These are phyloP conservation scores for Drosophila prolongata DNA, from an alignment of 2,888 invertebrate genomes.

Conservation along the genomic window DNA sequence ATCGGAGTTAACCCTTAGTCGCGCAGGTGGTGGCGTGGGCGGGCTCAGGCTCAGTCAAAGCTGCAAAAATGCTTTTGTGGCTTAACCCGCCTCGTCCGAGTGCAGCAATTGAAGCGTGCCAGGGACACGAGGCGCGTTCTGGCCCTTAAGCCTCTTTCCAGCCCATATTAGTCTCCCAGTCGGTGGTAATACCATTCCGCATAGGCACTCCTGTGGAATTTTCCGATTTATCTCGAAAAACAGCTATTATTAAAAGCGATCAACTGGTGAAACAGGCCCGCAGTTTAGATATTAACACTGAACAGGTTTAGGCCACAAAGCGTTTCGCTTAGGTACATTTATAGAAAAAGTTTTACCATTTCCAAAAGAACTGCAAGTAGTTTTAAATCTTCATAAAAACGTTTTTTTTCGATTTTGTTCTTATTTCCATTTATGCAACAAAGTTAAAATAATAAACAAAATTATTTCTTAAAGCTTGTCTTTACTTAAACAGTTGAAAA, in stretches of 20 bases:
- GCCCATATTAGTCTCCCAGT: neutral
- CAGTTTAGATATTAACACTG: neutral
- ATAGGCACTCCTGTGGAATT: conserved; percentile 7
- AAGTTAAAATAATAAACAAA: too few species aligned
- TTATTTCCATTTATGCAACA: too few species aligned
- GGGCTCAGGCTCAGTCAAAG: conserved; percentile 28
- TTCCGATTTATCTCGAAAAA: neutral
- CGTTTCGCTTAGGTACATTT: neutral
- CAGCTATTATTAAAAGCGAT: too few species aligned
- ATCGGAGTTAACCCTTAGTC: conserved; percentile 47
- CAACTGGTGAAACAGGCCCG: neutral
- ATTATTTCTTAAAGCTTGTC: too few species aligned
- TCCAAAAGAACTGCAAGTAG: too few species aligned
- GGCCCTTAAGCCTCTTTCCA: neutral
- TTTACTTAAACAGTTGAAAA: too few species aligned
- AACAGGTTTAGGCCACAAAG: neutral
- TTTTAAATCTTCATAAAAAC: too few species aligned
- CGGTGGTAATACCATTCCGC: conserved; percentile 3
- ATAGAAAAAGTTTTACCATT: too few species aligned
- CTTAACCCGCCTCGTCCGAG: conserved; percentile 42
- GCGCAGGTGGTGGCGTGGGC: conserved; percentile 1
- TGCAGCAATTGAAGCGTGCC: conserved; percentile 33
- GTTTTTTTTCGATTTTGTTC: too few species aligned
- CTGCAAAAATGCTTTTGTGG: conserved; percentile 38
- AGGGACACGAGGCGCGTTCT: conserved; percentile 5